A percentile compares a stretch with the other conserved stretches of the same genome.
phyloP scores from a whole-genome alignment of 2,797 vertebrate genomes.

The Malurus splendens region DNA sequence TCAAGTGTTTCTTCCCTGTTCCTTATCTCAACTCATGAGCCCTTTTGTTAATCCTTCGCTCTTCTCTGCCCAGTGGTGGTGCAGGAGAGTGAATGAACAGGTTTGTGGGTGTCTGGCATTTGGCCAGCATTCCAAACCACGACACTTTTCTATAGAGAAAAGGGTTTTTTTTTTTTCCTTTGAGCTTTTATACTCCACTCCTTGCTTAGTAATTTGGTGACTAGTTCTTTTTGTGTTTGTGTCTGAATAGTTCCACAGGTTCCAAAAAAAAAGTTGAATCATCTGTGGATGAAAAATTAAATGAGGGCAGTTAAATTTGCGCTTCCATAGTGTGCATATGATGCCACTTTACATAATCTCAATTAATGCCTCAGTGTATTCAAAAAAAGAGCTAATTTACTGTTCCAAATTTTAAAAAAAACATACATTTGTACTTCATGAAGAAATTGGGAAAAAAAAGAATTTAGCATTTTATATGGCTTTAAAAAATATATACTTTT shows the following conservation, averaged over 20 bases:
- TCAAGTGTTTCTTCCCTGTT: no score
- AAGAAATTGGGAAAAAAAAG: not conserved
- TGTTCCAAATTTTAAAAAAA: not conserved
- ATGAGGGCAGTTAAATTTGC: not conserved
- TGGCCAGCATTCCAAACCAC: no score
- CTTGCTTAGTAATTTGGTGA: not conserved
- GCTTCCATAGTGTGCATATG: fast-evolving
- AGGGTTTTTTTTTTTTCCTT: not conserved
- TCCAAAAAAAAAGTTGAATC: not conserved
- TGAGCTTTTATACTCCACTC: not conserved
- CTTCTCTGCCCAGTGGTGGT: no score
- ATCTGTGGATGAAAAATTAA: not conserved
- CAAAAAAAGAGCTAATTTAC: not conserved
- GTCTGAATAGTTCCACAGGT: not conserved
- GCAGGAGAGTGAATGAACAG: no score
- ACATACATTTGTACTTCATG: not conserved
- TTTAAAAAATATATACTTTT: not conserved
- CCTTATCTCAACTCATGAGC: no score
- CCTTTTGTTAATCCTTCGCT: no score
- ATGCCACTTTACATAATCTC: not conserved
- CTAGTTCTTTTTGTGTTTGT: not conserved
- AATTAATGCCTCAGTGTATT: not conserved
- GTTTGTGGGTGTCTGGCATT: no score
- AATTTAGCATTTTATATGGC: not conserved
- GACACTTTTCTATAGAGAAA: not conserved